Percentiles rank a stretch among this genome's conserved stretches.
phyloP scores from a whole-genome alignment of 2,888 invertebrate genomes.

The Seira musarum region DNA sequence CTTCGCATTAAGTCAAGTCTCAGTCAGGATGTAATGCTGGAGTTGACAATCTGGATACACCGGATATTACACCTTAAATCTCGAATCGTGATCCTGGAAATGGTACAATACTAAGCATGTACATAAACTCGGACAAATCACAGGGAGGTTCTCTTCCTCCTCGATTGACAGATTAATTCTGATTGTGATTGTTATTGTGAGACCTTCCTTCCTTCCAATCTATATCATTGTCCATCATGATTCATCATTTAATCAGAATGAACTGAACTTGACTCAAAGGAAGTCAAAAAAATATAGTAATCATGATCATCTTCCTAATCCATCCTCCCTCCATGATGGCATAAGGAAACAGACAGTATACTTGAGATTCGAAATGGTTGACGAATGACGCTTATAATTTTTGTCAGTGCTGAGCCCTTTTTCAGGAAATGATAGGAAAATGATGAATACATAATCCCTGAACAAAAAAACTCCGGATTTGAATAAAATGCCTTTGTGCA shows the following conservation, averaged over 20 bases:
- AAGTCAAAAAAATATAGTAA: constrained; percentile 1
- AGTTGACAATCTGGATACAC: constrained; percentile 29
- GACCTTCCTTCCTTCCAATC: too few species aligned
- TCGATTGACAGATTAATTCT: constrained; percentile 9
- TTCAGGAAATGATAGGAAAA: constrained; percentile 5
- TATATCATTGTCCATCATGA: too few species aligned
- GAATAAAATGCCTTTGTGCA: too few species aligned
- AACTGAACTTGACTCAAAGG: constrained; percentile 7
- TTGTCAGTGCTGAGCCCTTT: neutral
- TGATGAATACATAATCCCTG: neutral
- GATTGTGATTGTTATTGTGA: constrained; percentile 25
- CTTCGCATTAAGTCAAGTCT: neutral
- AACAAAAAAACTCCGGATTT: neutral
- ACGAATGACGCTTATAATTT: too few species aligned
- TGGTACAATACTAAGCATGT: neutral
- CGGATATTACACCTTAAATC: constrained; percentile 50
- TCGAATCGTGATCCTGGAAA: constrained; percentile 23
- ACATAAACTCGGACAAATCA: neutral
- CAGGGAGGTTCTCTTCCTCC: neutral
- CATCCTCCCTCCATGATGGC: neutral
- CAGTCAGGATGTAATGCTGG: neutral
- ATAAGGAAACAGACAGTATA: constrained; percentile 1
- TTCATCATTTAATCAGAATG: too few species aligned
- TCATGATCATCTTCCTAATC: too few species aligned
- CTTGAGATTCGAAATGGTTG: neutral